phyloP scores from a whole-genome alignment of 2,888 invertebrate genomes.

The Melinaea menophilus region DNA sequence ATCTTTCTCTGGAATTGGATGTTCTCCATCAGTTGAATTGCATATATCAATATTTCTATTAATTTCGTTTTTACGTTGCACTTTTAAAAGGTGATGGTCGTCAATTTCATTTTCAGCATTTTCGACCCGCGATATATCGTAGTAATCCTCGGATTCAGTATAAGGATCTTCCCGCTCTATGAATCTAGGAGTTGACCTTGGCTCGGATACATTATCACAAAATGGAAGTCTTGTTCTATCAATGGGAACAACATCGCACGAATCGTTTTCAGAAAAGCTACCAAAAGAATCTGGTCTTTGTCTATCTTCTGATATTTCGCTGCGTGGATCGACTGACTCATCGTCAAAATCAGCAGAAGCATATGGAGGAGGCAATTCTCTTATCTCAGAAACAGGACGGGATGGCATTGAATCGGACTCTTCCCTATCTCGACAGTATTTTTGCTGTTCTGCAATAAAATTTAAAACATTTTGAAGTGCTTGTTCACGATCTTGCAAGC shows the following conservation, averaged over 20 bases:
- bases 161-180: constrained; percentile 72
- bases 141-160: constrained; percentile 65
- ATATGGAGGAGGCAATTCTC: constrained; percentile 75
- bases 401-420: constrained; percentile 77
- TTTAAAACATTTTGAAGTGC: constrained; percentile 85
- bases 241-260: constrained; percentile 59
- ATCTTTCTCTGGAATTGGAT: constrained; percentile 45
- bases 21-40: constrained; percentile 48
- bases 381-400: constrained; percentile 75
- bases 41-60: constrained; percentile 61
- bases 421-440: constrained; percentile 81
- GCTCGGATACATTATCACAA: constrained; percentile 68
- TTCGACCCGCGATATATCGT: constrained; percentile 57
- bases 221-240: constrained; percentile 57
- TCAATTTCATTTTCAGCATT: constrained; percentile 69
- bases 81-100: constrained; percentile 63
- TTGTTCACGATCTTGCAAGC: constrained; percentile 80
- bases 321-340: constrained; percentile 69
- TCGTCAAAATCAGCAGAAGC: constrained; percentile 71
- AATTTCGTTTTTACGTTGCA: constrained; percentile 71
- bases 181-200: constrained; percentile 66
- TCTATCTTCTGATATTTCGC: constrained; percentile 70
- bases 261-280: constrained; percentile 73
- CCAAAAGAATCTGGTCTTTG: constrained; percentile 70
- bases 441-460: constrained; percentile 87